Percentiles rank a stretch among this genome's conserved stretches.
phyloP scores from a whole-genome alignment of 2,113 vertebrate genomes.

The Cathartes aura region DNA sequence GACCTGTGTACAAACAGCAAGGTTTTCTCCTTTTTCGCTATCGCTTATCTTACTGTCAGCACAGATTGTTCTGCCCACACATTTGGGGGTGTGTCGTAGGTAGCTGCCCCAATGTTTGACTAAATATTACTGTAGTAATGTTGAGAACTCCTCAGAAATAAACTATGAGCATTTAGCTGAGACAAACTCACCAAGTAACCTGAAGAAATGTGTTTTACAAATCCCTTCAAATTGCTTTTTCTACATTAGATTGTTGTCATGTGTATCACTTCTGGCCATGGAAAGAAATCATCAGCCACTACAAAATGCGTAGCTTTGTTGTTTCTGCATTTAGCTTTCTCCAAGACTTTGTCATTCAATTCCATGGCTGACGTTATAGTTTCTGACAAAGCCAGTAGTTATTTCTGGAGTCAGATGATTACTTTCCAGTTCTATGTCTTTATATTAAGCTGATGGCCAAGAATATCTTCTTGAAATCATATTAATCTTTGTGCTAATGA shows the following conservation, averaged over 20 bases:
- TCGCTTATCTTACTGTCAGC: not conserved
- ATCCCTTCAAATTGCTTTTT: not conserved
- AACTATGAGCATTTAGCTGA: not conserved
- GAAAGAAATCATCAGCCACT: not conserved
- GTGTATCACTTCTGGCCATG: not conserved
- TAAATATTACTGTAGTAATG: not conserved
- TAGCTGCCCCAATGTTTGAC: not conserved
- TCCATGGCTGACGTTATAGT: not conserved
- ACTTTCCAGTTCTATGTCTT: not conserved
- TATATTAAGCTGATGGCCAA: not conserved
- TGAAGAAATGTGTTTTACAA: not conserved
- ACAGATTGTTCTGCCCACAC: accelerated
- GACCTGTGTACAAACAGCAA: not conserved
- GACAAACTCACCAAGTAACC: not conserved
- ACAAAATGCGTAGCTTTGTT: not conserved
- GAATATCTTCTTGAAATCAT: slow-evolving; percentile 9
- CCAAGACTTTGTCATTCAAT: not conserved
- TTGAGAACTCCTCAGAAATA: not conserved
- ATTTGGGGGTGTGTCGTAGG: not conserved
- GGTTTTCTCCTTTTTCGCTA: not conserved
- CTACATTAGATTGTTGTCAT: not conserved
- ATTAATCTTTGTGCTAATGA: slow-evolving; percentile 39
- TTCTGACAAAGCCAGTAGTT: not conserved
- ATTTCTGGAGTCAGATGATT: not conserved
- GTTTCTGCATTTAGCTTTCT: not conserved